A percentile compares a stretch with the other conserved stretches of the same genome.
phyloP scores from a whole-genome alignment of 1,140 invertebrate species.

The Cydia strobilella region DNA sequence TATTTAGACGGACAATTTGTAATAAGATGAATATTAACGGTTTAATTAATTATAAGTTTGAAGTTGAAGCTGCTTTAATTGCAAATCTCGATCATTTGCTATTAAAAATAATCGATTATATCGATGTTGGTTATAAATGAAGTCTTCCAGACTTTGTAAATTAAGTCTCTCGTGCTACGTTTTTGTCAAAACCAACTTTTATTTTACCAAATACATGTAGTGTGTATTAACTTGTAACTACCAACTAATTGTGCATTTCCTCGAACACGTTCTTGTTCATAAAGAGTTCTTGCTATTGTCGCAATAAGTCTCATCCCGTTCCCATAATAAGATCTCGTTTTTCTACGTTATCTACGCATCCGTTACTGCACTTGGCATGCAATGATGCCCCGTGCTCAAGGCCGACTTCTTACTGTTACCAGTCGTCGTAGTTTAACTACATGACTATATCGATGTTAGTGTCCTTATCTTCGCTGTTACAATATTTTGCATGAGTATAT shows the following conservation, averaged over 20 bases:
- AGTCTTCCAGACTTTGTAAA: too few relatives aligned
- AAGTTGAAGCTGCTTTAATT: background rate
- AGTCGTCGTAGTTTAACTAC: background rate
- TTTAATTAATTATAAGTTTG: background rate
- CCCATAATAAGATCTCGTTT: background rate
- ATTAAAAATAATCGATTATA: too few relatives aligned
- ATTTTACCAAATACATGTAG: background rate
- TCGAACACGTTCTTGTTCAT: slow-evolving; percentile 1
- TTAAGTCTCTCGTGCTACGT: too few relatives aligned
- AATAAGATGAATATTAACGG: background rate
- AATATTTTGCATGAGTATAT: background rate
- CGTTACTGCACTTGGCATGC: slow-evolving; percentile 21
- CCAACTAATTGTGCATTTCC: background rate
- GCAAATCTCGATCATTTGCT: background rate
- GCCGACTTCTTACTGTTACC: slow-evolving; percentile 36
- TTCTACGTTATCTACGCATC: slow-evolving; percentile 4
- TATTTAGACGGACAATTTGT: background rate
- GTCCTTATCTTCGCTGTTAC: background rate
- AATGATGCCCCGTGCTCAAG: slow-evolving; percentile 38
- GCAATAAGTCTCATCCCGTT: slow-evolving; percentile 8
- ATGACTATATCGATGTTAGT: background rate
- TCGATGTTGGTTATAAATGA: too few relatives aligned
- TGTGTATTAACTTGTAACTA: background rate
- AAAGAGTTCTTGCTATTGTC: background rate
- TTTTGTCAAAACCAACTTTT: too few relatives aligned